phyloP scores from a whole-genome alignment of 2,888 invertebrate genomes.

The Sphaerophoria taeniata region DNA sequence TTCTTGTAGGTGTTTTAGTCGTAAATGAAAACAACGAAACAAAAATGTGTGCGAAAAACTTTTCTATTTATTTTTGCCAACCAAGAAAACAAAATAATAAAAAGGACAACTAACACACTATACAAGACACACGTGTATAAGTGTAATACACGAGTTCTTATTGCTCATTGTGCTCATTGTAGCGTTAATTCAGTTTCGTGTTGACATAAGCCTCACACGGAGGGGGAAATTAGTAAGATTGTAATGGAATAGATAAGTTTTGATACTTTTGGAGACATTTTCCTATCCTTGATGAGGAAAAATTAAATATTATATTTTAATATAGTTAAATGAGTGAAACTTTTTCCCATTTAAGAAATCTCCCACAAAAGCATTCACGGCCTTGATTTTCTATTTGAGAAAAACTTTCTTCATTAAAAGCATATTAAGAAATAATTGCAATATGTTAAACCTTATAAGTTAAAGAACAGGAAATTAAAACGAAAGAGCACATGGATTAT shows the following conservation, averaged over 20 bases:
- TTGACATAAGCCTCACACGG: background rate
- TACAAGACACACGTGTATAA: background rate
- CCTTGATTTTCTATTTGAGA: constrained; percentile 2
- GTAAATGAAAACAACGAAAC: constrained; percentile 38
- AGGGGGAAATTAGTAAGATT: too few species aligned
- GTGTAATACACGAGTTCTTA: constrained; percentile 56
- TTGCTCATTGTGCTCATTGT: constrained; percentile 58
- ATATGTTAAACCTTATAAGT: background rate
- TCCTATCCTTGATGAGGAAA: too few species aligned
- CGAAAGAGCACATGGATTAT: constrained; percentile 33
- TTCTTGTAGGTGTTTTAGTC: background rate
- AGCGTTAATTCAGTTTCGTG: constrained; percentile 13
- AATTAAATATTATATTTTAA: too few species aligned
- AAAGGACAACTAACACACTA: constrained; percentile 52
- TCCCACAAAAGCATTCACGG: background rate
- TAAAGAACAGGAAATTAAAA: constrained; percentile 25
- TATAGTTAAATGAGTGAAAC: too few species aligned
- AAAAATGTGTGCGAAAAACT: constrained; percentile 36
- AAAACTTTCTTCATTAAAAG: constrained; percentile 64
- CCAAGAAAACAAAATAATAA: constrained; percentile 4
- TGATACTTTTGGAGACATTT: too few species aligned
- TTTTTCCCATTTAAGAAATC: too few species aligned
- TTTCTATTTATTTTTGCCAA: constrained; percentile 29
- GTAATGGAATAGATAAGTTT: too few species aligned
- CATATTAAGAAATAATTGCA: constrained; percentile 5